Conservation (phyloP, 2,797 vertebrate genomes). For the Thalassophryne amazonica region DNA sequence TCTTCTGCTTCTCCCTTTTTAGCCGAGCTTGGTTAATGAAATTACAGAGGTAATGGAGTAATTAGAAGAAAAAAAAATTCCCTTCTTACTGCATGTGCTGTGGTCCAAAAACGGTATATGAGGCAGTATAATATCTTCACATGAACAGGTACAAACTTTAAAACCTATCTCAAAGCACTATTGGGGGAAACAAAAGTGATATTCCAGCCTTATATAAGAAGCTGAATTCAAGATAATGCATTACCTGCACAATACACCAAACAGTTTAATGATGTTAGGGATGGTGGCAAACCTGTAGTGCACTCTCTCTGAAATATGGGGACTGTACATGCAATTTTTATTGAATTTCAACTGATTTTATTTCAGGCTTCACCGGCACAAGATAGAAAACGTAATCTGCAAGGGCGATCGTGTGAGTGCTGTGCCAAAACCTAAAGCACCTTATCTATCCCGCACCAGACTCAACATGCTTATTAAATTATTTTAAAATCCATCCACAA, state of each 20-base stretch:
- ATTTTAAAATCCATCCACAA: no score
- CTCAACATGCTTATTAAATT: no score
- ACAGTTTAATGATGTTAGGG: conserved; percentile 33
- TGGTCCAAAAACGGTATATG: neutral
- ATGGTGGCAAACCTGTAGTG: conserved; percentile 21
- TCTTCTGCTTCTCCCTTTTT: conserved; percentile 28
- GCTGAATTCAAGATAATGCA: conserved; percentile 17
- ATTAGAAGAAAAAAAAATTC: conserved; percentile 52
- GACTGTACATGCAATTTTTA: neutral
- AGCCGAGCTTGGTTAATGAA: conserved; percentile 73
- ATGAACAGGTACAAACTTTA: no score
- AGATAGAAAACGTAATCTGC: no score
- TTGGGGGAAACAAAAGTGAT: neutral
- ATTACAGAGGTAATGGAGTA: conserved; percentile 74
- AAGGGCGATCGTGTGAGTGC: no score
- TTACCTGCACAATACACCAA: conserved; percentile 37
- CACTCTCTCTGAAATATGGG: conserved; percentile 14
- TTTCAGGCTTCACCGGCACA: neutral
- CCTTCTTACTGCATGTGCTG: conserved; percentile 1
- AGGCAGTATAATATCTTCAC: no score
- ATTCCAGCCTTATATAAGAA: conserved; percentile 10
- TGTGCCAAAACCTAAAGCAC: no score
- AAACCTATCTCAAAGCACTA: neutral
- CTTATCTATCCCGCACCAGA: no score
- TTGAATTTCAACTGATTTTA: no score